A percentile compares a stretch with the other conserved stretches of the same genome.
Evolutionary conservation across 2,888 invertebrate species (phyloP).

Genomic region (Lycia hirtaria): DNA sequence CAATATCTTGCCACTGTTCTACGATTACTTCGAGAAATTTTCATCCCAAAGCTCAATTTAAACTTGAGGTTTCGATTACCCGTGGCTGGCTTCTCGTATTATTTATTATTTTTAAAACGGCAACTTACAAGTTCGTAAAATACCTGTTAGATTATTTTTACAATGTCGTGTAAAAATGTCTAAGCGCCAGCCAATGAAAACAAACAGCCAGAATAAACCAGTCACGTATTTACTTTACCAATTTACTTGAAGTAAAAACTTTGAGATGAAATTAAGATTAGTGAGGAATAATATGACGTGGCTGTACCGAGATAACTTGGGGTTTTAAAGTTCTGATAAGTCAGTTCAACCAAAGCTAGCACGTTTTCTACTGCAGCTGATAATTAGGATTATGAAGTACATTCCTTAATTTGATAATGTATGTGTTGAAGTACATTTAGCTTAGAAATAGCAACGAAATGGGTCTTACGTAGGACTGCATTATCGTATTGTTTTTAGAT

Average conservation of each 20-base stretch:
- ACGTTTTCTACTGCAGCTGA: not conserved
- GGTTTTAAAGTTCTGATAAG: not conserved
- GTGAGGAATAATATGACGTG: slow-evolving; percentile 39
- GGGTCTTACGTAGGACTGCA: too few species aligned
- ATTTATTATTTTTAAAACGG: too few species aligned
- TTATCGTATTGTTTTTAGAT: too few species aligned
- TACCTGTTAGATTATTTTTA: not conserved
- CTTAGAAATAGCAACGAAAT: too few species aligned
- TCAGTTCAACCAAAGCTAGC: not conserved
- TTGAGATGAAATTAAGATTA: slow-evolving; percentile 45
- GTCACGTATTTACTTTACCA: slow-evolving; percentile 39
- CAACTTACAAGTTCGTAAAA: too few species aligned
- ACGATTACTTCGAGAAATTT: too few species aligned
- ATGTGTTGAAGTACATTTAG: too few species aligned
- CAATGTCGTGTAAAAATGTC: slow-evolving; percentile 27
- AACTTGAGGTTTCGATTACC: too few species aligned
- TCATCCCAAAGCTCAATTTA: too few species aligned
- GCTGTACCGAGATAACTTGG: not conserved
- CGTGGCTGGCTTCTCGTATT: too few species aligned
- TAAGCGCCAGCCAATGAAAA: slow-evolving; percentile 37
- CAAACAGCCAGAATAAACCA: slow-evolving; percentile 35
- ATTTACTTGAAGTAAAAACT: slow-evolving; percentile 40
- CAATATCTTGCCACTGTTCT: too few species aligned
- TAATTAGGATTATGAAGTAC: not conserved
- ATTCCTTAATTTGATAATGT: too few species aligned